Evolutionary conservation across 2,888 invertebrate species (phyloP).

Genomic region (Tortricodes alternella): DNA sequence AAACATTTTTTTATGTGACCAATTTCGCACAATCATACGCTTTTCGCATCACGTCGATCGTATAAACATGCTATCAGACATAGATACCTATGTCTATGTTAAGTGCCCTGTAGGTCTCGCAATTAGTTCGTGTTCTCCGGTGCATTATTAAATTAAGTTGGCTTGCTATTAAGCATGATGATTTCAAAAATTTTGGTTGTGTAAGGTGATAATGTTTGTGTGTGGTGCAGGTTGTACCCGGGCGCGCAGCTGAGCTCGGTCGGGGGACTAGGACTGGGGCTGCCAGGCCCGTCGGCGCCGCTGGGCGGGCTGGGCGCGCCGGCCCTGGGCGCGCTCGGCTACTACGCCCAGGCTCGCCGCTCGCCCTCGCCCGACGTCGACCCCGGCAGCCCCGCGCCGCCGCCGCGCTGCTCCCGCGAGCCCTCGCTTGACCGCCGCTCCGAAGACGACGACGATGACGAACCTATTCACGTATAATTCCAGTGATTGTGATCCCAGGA

Average conservation of each 20-base stretch:
- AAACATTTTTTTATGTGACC: too few relatives aligned
- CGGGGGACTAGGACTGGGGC: slow-evolving; percentile 82
- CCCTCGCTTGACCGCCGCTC: slow-evolving; percentile 68
- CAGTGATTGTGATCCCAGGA: slow-evolving; percentile 33
- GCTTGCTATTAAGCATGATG: too few relatives aligned
- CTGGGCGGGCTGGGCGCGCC: slow-evolving; percentile 86
- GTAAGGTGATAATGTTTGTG: too few relatives aligned
- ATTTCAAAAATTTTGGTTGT: too few relatives aligned
- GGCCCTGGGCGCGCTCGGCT: slow-evolving; percentile 81
- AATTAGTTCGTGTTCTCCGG: too few relatives aligned
- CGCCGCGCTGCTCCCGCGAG: slow-evolving; percentile 69
- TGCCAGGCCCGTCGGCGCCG: slow-evolving; percentile 87
- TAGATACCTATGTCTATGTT: too few relatives aligned
- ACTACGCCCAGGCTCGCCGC: slow-evolving; percentile 78
- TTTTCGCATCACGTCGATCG: too few relatives aligned
- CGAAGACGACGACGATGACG: slow-evolving; percentile 83
- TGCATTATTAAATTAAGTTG: too few relatives aligned
- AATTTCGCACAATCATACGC: too few relatives aligned
- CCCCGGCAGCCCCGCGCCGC: slow-evolving; percentile 83
- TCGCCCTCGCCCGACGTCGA: slow-evolving; percentile 81
- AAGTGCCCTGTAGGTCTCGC: too few relatives aligned
- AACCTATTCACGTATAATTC: slow-evolving; percentile 84
- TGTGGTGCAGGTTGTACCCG: slow-evolving; percentile 79
- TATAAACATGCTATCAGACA: too few relatives aligned
- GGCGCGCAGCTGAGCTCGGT: slow-evolving; percentile 83